Evolutionary conservation across 2,888 invertebrate genomes (phyloP).

Genomic region (Scaptodrosophila latifasciaeformis): DNA sequence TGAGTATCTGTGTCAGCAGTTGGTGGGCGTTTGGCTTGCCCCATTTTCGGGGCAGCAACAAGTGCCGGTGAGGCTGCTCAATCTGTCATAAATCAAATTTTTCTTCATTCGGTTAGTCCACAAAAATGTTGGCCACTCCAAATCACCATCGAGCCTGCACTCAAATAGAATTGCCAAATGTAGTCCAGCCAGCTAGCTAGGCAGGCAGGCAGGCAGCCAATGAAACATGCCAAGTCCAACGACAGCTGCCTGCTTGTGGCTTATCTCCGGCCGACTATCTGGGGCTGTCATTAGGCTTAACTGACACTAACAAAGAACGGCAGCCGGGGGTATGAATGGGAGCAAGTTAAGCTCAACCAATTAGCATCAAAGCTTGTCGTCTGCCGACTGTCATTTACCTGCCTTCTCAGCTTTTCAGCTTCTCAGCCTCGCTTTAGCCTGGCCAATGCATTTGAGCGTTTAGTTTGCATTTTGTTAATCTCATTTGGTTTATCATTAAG

Average conservation of each 20-base stretch:
- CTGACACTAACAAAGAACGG: no score
- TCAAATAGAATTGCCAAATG: not conserved
- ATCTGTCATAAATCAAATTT: conserved; percentile 21
- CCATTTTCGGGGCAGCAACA: conserved; percentile 37
- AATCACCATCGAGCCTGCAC: conserved; percentile 1
- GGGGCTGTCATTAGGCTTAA: no score
- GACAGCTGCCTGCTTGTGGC: not conserved
- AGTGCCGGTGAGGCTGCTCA: conserved; percentile 27
- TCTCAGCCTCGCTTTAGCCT: no score
- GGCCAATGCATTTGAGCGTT: no score
- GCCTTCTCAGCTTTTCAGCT: no score
- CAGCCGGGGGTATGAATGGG: no score
- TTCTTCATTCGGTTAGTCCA: conserved; percentile 47
- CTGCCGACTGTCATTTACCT: conserved; percentile 14
- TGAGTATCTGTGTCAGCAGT: no score
- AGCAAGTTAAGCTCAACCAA: no score
- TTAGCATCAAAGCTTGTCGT: no score
- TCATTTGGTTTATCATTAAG: conserved; percentile 43
- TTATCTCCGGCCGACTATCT: conserved; percentile 10
- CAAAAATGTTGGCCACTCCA: conserved; percentile 28
- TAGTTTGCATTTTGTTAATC: conserved; percentile 44
- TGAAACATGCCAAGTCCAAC: no score
- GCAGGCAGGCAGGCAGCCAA: no score
- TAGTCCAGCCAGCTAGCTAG: no score
- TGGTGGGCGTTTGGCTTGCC: conserved; percentile 11